Evolutionary conservation across 1,140 invertebrate genomes (phyloP).

Genomic region (Drosophila bocki): DNA sequence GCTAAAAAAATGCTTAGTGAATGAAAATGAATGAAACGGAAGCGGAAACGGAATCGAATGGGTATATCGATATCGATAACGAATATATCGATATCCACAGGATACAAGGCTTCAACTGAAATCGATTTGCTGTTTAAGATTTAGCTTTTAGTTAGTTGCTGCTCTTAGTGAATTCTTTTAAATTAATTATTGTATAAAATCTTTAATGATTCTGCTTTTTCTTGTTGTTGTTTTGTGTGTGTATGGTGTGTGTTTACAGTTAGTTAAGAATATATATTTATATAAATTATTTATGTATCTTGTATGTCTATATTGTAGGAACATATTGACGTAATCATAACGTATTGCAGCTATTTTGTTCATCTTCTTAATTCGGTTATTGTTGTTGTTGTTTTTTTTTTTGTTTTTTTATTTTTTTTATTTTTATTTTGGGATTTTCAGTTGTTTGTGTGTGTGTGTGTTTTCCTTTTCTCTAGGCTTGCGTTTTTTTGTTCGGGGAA

Average conservation of each 20-base stretch:
- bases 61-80: not conserved
- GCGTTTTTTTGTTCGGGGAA: not conserved
- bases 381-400: not conserved
- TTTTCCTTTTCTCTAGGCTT: constrained; percentile 19
- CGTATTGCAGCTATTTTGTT: constrained; percentile 85
- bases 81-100: not conserved
- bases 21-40: constrained; percentile 3
- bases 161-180: constrained; percentile 46
- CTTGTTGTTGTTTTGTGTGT: constrained; percentile 22
- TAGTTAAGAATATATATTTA: constrained; percentile 77
- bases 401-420: not conserved
- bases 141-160: constrained; percentile 54
- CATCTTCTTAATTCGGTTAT: constrained; percentile 39
- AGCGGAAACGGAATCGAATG: not conserved
- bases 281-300: constrained; percentile 65
- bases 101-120: constrained; percentile 16
- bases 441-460: constrained; percentile 12
- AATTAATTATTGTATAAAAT: constrained; percentile 53
- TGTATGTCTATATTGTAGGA: constrained; percentile 85
- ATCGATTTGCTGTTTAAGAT: constrained; percentile 11
- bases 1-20: constrained; percentile 24
- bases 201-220: constrained; percentile 14
- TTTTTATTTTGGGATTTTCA: constrained; percentile 26
- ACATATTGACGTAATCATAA: constrained; percentile 85
- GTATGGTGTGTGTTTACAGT: constrained; percentile 57